phyloP scores from a whole-genome alignment of 1,140 invertebrate genomes.

The Zaprionus gabonicus region DNA sequence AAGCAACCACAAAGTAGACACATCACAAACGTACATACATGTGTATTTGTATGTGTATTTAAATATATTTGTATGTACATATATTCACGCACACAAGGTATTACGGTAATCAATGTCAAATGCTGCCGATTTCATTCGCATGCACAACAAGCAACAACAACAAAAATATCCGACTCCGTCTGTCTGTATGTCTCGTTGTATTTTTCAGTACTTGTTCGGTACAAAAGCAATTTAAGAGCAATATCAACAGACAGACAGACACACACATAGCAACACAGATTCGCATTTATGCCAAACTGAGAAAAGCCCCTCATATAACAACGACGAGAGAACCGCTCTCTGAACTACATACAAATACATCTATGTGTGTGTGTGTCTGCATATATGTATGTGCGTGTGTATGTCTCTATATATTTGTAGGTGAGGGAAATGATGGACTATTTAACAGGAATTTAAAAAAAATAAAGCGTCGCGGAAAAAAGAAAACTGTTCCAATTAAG shows the following conservation, averaged over 20 bases:
- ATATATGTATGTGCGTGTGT: neutral
- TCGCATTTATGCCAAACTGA: conserved; percentile 66
- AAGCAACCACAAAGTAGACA: conserved; percentile 44
- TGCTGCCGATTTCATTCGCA: conserved; percentile 73
- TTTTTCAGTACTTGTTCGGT: conserved; percentile 48
- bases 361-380: neutral
- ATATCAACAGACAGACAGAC: conserved; percentile 34
- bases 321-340: conserved; percentile 46
- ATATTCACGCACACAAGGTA: conserved; percentile 56
- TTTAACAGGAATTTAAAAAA: conserved; percentile 12
- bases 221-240: conserved; percentile 61
- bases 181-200: conserved; percentile 39
- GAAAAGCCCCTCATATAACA: conserved; percentile 47
- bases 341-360: conserved; percentile 33
- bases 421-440: conserved; percentile 13
- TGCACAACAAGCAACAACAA: conserved; percentile 53
- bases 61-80: conserved; percentile 21
- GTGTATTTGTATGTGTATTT: neutral
- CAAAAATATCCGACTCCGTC: conserved; percentile 42
- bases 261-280: conserved; percentile 32
- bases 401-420: neutral
- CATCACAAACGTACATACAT: conserved; percentile 43
- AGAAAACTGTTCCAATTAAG: conserved; percentile 5
- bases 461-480: neutral
- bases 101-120: conserved; percentile 83